Evolutionary conservation across 2,797 vertebrate species (phyloP).

Genomic region (Diplodus sargus): DNA sequence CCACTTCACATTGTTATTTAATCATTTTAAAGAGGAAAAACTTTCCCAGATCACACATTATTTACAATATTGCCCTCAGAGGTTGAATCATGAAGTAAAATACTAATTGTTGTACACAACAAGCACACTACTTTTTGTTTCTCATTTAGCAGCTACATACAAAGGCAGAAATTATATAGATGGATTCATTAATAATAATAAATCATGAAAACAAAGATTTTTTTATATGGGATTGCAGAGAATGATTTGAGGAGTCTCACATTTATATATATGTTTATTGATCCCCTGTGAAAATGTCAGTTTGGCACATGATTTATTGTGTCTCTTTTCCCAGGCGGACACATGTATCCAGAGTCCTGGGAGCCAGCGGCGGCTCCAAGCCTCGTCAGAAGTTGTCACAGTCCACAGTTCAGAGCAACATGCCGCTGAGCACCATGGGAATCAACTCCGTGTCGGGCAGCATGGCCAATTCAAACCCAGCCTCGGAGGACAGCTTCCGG

Average conservation of each 20-base stretch:
- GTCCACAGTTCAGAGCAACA: slow-evolving; percentile 65
- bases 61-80: background rate
- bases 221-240: too few relatives aligned
- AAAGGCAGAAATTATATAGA: too few relatives aligned
- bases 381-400: slow-evolving; percentile 73
- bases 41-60: background rate
- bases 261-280: too few relatives aligned
- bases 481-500: slow-evolving; percentile 60
- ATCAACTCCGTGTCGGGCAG: slow-evolving; percentile 65
- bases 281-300: too few relatives aligned
- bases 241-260: too few relatives aligned
- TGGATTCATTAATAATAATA: too few relatives aligned
- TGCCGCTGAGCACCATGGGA: slow-evolving; percentile 66
- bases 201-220: too few relatives aligned
- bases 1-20: background rate
- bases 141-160: too few relatives aligned
- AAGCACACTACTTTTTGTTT: background rate
- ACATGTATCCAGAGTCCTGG: slow-evolving; percentile 81
- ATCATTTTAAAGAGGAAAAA: background rate
- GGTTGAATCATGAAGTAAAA: background rate
- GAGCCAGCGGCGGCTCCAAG: slow-evolving; percentile 70
- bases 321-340: slow-evolving; percentile 71
- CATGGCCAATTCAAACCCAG: slow-evolving; percentile 33
- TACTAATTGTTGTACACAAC: background rate
- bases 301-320: too few relatives aligned